These are phyloP conservation scores for Tapera naevia DNA, from an alignment of 2,797 vertebrate species.

Conservation along the genomic window DNA sequence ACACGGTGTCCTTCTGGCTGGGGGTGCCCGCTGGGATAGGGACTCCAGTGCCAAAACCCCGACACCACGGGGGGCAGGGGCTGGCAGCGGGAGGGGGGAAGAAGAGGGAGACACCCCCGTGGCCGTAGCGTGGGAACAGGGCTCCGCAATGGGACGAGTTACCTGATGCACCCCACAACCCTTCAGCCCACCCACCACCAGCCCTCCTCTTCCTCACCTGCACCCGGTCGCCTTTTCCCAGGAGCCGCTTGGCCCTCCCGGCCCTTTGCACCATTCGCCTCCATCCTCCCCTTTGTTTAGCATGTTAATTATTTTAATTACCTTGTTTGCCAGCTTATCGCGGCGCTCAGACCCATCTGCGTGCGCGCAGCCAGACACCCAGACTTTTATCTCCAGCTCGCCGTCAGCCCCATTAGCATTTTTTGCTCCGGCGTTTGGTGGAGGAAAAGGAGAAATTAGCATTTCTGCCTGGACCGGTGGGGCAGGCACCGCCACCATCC, in stretches of 20 bases:
- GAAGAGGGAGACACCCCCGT: fast-evolving
- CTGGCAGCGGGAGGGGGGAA: background rate
- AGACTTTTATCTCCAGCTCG: constrained; percentile 67
- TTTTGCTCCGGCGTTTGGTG: constrained; percentile 30
- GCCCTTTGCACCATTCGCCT: constrained; percentile 62
- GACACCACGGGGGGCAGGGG: background rate
- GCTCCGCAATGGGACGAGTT: fast-evolving
- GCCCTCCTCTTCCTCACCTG: background rate
- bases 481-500: constrained; percentile 23
- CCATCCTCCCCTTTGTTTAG: constrained; percentile 75
- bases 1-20: background rate
- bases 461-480: constrained; percentile 53
- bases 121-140: fast-evolving
- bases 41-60: background rate
- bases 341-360: constrained; percentile 66
- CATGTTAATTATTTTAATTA: constrained; percentile 79
- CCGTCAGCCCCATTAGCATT: constrained; percentile 70
- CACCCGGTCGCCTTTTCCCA: constrained; percentile 24
- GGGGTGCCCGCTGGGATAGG: background rate
- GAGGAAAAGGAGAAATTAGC: constrained; percentile 67
- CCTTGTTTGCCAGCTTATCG: constrained; percentile 76
- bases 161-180: background rate
- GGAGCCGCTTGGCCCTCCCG: constrained; percentile 32
- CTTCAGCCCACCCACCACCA: background rate
- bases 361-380: constrained; percentile 55